Base-by-base conservation (phyloP, 1,140 invertebrate species). In the Drosophila trapezifrons region DNA sequence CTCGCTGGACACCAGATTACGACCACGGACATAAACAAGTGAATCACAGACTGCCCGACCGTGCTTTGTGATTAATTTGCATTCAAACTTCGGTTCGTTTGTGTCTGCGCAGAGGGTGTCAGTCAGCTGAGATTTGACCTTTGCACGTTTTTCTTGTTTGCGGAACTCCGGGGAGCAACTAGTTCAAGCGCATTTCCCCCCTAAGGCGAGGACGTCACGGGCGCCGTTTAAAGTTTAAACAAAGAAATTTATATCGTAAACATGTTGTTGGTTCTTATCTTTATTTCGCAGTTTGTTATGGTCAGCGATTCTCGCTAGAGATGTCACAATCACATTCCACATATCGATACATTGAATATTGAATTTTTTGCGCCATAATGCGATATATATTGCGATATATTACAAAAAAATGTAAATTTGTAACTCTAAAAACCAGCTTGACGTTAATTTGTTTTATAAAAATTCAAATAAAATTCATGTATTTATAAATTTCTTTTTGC, bases 231-330 rank as follows among this genome's bases (percentile, higher is more conserved):
- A 20, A 22, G 9, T 9, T 72, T 49, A 37, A 72, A 72, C 69
- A 72, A 71, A 72, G 66, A 38, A 20, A 22, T 10, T 27, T 27
- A 15, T 29, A 58, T 20, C 9, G 27, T 10, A n/a, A 65, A 20
- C 52, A 57, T 73, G 40, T 62, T 73, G n/a, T 73, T 73, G 32
- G 20, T 47, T 12, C 49, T 75, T 74, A 75, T 75, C 72, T 40
- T 42, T 42, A 17, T 65, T 74, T 10, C 43, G 37, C 42, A 56
- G 22, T 74, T 75, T 75, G 72, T 74, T 75, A 73, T 73, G 47
- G 49, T 73, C 37, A 46, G 37, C 32, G 7, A 22, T 45, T 52
- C 29, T 32, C 18, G 12, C 27, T 35, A 51, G 29, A 20, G 29
- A 3, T 52, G 18, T 0, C 7, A 20, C 12, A 4, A 9, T 4